phyloP scores from a whole-genome alignment of 2,113 vertebrate species.

The Xyliphius kryptos region DNA sequence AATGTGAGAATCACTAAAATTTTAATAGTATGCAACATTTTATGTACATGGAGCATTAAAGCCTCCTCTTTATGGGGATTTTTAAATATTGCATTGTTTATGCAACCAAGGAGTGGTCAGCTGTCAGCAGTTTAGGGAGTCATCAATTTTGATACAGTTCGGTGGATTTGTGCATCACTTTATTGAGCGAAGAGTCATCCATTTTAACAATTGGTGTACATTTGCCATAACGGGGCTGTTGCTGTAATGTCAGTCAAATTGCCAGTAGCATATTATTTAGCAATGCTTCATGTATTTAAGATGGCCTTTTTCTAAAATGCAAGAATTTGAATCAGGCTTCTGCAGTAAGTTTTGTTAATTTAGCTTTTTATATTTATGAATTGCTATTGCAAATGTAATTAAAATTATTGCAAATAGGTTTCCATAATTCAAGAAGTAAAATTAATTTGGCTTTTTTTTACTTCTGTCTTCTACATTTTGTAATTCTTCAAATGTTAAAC shows the following conservation, averaged over 20 bases:
- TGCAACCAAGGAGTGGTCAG: not conserved
- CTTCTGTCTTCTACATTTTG: too few species aligned
- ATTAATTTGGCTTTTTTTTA: too few species aligned
- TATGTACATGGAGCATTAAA: not conserved
- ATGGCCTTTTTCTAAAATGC: too few species aligned
- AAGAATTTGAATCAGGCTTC: too few species aligned
- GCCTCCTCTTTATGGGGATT: not conserved
- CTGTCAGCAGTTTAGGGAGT: not conserved
- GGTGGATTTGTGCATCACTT: not conserved
- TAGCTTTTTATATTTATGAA: too few species aligned
- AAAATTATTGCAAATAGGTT: too few species aligned
- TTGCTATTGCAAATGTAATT: too few species aligned
- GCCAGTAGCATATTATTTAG: not conserved
- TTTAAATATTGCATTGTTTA: not conserved
- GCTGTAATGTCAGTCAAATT: not conserved
- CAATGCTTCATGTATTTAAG: too few species aligned
- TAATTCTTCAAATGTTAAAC: too few species aligned
- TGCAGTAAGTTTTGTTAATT: too few species aligned
- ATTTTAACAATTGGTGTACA: not conserved
- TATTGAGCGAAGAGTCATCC: not conserved
- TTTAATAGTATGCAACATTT: not conserved
- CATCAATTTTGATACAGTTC: constrained; percentile 13
- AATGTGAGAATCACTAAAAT: not conserved
- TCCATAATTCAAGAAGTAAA: too few species aligned
- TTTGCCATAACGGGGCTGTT: not conserved